These are phyloP conservation scores for Serinus canaria DNA, from an alignment of 2,113 vertebrate genomes.

Conservation along the genomic window DNA sequence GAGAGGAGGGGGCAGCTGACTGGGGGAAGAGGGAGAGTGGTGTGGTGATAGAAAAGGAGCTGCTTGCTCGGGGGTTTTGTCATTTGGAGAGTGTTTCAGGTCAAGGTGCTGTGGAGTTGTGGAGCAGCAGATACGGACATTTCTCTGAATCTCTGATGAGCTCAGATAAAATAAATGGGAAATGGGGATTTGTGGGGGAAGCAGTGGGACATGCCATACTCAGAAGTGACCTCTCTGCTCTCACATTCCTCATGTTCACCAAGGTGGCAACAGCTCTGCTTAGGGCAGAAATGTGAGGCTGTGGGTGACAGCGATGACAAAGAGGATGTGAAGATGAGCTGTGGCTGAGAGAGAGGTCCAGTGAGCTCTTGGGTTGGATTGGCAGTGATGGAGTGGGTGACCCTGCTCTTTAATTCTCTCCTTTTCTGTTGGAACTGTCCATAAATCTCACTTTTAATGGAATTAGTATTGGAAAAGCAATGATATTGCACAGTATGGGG, in stretches of 20 bases:
- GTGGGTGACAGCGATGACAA: neutral
- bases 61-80: neutral
- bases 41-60: neutral
- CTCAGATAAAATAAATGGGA: neutral
- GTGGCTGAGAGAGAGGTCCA: neutral
- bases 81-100: neutral
- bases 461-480: conserved; percentile 71
- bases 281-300: neutral
- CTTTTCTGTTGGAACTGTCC: conserved; percentile 6
- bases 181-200: neutral
- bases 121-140: neutral
- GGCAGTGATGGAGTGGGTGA: conserved; percentile 14
- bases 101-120: neutral
- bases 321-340: neutral
- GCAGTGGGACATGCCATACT: neutral
- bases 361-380: neutral
- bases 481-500: conserved; percentile 52
- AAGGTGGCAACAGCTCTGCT: neutral
- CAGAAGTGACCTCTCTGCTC: neutral
- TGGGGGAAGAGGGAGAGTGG: neutral
- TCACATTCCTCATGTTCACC: neutral
- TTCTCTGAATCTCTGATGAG: neutral
- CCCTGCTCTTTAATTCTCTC: conserved; percentile 16
- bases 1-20: neutral
- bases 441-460: conserved; percentile 64